A percentile compares a stretch with the other conserved stretches of the same genome.
Conservation (phyloP, 2,113 vertebrate species). For the Ploceus nigricollis region DNA sequence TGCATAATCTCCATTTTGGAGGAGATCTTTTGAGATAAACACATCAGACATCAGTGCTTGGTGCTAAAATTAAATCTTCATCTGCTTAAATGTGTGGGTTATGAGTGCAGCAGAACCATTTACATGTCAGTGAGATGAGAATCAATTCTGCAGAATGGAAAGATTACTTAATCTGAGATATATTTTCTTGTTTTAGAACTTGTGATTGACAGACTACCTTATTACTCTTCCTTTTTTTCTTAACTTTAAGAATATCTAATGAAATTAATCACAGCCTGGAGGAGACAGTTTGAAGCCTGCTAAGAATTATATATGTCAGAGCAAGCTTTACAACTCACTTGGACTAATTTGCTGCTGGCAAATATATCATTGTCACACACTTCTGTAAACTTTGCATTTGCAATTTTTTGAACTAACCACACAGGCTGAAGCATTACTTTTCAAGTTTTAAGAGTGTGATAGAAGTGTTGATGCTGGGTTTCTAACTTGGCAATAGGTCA, state of each 20-base stretch:
- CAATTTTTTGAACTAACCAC: slow-evolving; percentile 64
- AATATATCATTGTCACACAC: slow-evolving; percentile 59
- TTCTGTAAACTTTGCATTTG: slow-evolving; percentile 65
- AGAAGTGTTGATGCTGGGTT: neutral
- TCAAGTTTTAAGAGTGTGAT: neutral
- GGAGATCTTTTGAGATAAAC: neutral
- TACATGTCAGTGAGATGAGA: neutral
- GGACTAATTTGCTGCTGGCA: slow-evolving; percentile 68
- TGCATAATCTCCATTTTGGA: neutral
- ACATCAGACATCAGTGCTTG: neutral
- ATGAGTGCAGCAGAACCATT: neutral
- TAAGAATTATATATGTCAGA: slow-evolving; percentile 67
- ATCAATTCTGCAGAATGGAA: neutral
- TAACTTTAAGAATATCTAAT: slow-evolving; percentile 58
- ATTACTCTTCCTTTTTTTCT: slow-evolving; percentile 8
- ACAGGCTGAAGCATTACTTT: slow-evolving; percentile 23
- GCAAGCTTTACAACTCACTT: slow-evolving; percentile 65
- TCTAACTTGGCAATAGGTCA: neutral
- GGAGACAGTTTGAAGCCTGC: slow-evolving; percentile 60
- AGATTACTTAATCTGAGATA: slow-evolving; percentile 30
- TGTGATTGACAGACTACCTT: slow-evolving; percentile 55
- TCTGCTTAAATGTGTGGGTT: neutral
- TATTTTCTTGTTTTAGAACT: neutral
- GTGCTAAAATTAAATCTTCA: slow-evolving; percentile 6
- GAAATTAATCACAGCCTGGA: slow-evolving; percentile 71